Base-by-base conservation (phyloP, 2,888 invertebrate species). In the Ryuthela nishihirai region DNA sequence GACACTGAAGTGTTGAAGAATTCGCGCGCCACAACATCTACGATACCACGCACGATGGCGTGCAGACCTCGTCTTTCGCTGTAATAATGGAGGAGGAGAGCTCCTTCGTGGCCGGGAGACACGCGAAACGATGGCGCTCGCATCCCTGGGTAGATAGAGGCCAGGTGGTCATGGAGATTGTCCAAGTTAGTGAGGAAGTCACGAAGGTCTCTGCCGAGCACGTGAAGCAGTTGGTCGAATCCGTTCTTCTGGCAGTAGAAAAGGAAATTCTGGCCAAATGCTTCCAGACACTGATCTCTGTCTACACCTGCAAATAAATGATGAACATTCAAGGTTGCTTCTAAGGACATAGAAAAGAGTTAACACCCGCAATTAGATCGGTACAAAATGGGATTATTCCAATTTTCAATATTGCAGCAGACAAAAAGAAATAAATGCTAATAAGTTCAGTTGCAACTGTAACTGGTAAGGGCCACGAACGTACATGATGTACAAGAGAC, bases 101-200 rank as follows among this genome's bases (percentile, higher is more conserved):
- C 29, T 35, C 54, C 47, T 15, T 64, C 60, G 3, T 54, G 60
- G 12, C 54, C 56, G 25, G 45, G 54, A 10, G 60, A 64, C 41
- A 68, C 73, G 69, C 73, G 69, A 69, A 74, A 74, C 4, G 72
- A 72, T 0, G 74, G 74, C 4, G 74, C 71, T 24, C 67, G 64
- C 45, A 74, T 72, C 45, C 72, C 70, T 46, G 70, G 72, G 64
- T 74, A 74, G 24, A 70, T 67, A 54, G 72, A 67, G 12, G 71
- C 69, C 48, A 74, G 65, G 21, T 74, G 69, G 9, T 72, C 69
- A 55, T 68, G 68, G 9, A 68, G 60, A 49, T 56, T 59, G 46
- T 68, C 68, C 36, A 69, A 49, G 39, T 68, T 64, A 10, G 62
- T 55, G 12, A 67, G 61, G 46, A 67, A 68, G 36, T 67, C 68